Conservation (phyloP, 1,140 invertebrate species). For the Proales similis region DNA sequence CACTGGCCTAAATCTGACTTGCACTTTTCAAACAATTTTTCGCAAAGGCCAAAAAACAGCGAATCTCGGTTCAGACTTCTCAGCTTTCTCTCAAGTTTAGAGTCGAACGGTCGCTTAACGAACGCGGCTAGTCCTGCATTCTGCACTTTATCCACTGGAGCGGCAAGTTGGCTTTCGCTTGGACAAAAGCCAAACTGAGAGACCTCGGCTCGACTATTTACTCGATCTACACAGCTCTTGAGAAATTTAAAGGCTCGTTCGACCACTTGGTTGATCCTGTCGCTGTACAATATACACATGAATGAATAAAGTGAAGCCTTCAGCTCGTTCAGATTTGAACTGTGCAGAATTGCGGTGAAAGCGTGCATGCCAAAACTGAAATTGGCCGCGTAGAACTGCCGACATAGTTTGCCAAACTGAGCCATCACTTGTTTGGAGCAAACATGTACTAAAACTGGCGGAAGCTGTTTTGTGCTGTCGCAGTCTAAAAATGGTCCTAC, state of each 20-base stretch:
- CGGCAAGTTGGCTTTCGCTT: no score
- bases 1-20: neutral
- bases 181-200: no score
- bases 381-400: slow-evolving; percentile 19
- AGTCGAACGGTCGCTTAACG: no score
- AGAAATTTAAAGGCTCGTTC: slow-evolving; percentile 22
- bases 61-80: neutral
- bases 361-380: slow-evolving; percentile 35
- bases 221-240: slow-evolving; percentile 6
- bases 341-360: slow-evolving; percentile 13
- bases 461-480: neutral
- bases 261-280: slow-evolving; percentile 7
- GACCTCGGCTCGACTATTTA: no score
- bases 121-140: no score
- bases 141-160: no score
- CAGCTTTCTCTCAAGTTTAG: no score
- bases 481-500: neutral
- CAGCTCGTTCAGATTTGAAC: slow-evolving; percentile 5
- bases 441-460: neutral
- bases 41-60: neutral
- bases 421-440: slow-evolving; percentile 21
- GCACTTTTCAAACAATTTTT: slow-evolving; percentile 31
- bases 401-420: slow-evolving; percentile 5
- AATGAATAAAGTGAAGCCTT: slow-evolving; percentile 9
- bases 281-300: slow-evolving; percentile 28